Evolutionary conservation across 2,888 invertebrate species (phyloP).

Genomic region (Phyllotreta striolata): DNA sequence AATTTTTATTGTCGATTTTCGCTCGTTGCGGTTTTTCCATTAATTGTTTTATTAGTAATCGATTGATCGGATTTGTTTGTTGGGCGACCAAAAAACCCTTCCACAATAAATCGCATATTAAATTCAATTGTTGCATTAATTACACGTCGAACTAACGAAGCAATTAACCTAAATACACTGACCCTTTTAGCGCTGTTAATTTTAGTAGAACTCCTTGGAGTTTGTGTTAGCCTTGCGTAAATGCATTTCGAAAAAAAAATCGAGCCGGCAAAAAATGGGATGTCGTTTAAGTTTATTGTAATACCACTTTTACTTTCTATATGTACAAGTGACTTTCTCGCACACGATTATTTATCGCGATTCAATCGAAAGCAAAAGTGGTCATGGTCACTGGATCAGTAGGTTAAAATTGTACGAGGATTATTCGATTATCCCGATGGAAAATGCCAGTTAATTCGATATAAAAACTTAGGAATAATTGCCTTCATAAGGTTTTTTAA

Average conservation of each 20-base stretch:
- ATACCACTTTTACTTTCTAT: conserved; percentile 23
- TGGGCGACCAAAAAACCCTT: conserved; percentile 1
- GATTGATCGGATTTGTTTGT: neutral
- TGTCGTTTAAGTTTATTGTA: neutral
- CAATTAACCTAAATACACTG: too few species aligned
- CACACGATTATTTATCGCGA: conserved; percentile 40
- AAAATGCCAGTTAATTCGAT: neutral
- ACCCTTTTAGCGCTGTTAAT: too few species aligned
- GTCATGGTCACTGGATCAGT: conserved; percentile 71
- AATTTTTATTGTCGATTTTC: conserved; percentile 28
- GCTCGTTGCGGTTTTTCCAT: conserved; percentile 11
- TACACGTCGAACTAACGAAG: too few species aligned
- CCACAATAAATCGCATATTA: neutral
- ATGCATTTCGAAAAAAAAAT: too few species aligned
- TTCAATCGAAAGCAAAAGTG: conserved; percentile 57
- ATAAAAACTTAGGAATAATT: too few species aligned
- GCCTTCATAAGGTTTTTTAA: too few species aligned
- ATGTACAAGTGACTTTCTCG: conserved; percentile 48
- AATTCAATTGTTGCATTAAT: too few species aligned
- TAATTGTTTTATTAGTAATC: conserved; percentile 13
- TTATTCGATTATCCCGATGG: too few species aligned
- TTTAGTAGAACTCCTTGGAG: conserved; percentile 6
- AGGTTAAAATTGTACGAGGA: conserved; percentile 55
- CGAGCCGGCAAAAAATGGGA: too few species aligned
- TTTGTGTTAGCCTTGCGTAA: conserved; percentile 3